Evolutionary conservation across 2,797 vertebrate species (phyloP).

Genomic region (Spheniscus humboldti): DNA sequence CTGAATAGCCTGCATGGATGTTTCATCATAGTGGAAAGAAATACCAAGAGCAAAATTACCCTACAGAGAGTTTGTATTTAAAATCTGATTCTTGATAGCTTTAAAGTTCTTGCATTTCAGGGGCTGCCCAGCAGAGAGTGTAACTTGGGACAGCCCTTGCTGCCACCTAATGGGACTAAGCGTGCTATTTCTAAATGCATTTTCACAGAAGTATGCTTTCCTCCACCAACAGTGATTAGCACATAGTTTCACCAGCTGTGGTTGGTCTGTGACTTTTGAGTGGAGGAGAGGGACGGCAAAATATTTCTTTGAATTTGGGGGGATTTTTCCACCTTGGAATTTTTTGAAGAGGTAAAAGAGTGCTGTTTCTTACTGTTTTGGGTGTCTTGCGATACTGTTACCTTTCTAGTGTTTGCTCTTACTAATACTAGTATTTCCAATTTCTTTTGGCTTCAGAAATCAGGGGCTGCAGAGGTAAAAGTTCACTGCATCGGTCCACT

Average conservation of each 20-base stretch:
- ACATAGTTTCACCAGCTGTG: not conserved
- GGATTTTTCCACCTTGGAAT: not conserved
- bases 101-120: not conserved
- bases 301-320: not conserved
- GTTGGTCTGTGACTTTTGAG: not conserved
- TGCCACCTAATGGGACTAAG: not conserved
- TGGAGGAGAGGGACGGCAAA: not conserved
- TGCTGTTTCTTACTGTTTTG: not conserved
- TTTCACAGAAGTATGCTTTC: not conserved
- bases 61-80: not conserved
- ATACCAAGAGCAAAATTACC: not conserved
- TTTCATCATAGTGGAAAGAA: rapidly evolving
- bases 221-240: not conserved
- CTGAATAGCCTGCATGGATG: not conserved
- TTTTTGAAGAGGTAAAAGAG: not conserved
- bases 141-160: not conserved
- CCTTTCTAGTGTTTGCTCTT: not conserved
- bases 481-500: not conserved
- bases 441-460: not conserved
- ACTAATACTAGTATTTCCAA: not conserved
- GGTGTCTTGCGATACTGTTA: not conserved
- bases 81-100: not conserved
- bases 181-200: not conserved
- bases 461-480: not conserved
- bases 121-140: not conserved